Evolutionary conservation across 2,888 invertebrate genomes (phyloP).

Genomic region (Cloeon dipterum): DNA sequence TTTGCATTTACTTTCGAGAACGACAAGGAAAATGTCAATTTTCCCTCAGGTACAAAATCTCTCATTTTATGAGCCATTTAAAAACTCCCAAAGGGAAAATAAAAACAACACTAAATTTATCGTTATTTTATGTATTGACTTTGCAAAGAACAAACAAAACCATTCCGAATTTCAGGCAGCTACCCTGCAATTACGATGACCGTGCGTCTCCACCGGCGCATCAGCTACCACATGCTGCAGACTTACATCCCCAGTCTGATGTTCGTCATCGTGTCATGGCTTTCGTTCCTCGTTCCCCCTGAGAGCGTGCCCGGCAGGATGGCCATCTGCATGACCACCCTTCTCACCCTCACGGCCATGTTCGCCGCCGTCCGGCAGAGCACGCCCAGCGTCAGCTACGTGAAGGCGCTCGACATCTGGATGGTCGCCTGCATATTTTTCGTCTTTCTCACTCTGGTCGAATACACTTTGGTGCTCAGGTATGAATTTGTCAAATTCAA

Average conservation of each 20-base stretch:
- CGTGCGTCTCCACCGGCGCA: constrained; percentile 8
- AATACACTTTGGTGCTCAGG: constrained; percentile 5
- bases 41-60: constrained; percentile 5
- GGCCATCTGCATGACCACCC: constrained; percentile 10
- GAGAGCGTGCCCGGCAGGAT: constrained; percentile 9
- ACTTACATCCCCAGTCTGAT: constrained; percentile 9
- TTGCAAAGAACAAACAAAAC: no score
- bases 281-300: constrained; percentile 9
- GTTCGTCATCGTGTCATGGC: constrained; percentile 10
- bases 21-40: constrained; percentile 4
- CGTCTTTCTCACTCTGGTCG: constrained; percentile 5
- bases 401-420: constrained; percentile 6
- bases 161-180: constrained; percentile 2
- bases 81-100: neutral
- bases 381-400: constrained; percentile 6
- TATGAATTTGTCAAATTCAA: neutral
- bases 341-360: constrained; percentile 11
- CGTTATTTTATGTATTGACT: neutral
- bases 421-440: constrained; percentile 6
- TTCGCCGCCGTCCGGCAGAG: constrained; percentile 8
- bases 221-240: constrained; percentile 9
- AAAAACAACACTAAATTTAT: neutral
- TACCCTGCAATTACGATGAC: constrained; percentile 8
- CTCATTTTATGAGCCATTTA: no score
- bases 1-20: constrained; percentile 1